These are phyloP conservation scores for Dicycla oo DNA, from an alignment of 2,888 invertebrate species.

Conservation along the genomic window DNA sequence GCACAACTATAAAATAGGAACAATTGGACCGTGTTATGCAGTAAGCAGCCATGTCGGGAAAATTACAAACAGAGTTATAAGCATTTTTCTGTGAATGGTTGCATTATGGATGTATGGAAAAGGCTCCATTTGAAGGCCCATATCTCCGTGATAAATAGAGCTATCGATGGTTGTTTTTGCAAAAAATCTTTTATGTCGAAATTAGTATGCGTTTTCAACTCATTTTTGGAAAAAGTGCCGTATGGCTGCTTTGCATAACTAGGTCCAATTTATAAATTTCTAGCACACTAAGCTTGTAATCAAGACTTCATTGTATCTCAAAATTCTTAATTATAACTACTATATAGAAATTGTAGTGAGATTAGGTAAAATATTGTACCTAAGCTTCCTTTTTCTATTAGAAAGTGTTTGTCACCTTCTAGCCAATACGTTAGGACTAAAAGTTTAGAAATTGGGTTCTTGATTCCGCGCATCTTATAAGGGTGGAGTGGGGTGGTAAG, in stretches of 20 bases:
- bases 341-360: constrained; percentile 23
- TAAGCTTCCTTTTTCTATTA: constrained; percentile 27
- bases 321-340: constrained; percentile 35
- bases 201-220: too few species aligned
- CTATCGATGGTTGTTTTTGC: too few species aligned
- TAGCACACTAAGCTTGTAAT: constrained; percentile 27
- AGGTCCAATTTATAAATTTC: not conserved
- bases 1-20: constrained; percentile 21
- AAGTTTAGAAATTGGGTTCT: not conserved
- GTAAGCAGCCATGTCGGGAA: too few species aligned
- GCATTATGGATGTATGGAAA: too few species aligned
- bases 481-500: not conserved
- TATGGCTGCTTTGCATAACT: too few species aligned
- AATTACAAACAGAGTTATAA: too few species aligned
- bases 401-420: constrained; percentile 8
- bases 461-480: not conserved
- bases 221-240: too few species aligned
- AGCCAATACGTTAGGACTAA: not conserved
- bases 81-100: too few species aligned
- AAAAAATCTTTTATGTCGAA: too few species aligned
- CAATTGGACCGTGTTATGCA: too few species aligned
- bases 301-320: constrained; percentile 52
- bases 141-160: too few species aligned
- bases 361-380: constrained; percentile 26
- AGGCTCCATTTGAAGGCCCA: too few species aligned